Percentiles rank a stretch among this genome's conserved stretches.
Conservation (phyloP, 2,797 vertebrate species). For the Furcifer pardalis region DNA sequence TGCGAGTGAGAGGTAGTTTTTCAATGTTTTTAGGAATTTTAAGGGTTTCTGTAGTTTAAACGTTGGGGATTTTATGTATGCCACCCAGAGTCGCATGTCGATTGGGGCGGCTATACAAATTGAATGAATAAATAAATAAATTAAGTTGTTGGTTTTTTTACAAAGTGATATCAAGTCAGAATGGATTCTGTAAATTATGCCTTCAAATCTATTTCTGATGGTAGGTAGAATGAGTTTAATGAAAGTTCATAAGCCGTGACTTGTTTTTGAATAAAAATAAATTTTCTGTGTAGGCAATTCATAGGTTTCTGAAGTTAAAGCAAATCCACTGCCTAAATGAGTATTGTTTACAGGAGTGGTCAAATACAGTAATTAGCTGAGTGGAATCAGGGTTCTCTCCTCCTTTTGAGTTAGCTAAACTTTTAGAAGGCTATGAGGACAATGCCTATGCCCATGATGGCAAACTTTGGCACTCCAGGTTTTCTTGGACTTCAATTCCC, state of each 20-base stretch:
- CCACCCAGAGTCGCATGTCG: no score
- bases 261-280: neutral
- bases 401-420: neutral
- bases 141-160: neutral
- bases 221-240: neutral
- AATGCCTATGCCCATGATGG: neutral
- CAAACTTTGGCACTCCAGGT: no score
- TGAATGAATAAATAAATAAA: no score
- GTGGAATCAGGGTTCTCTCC: neutral
- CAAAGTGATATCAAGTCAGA: neutral
- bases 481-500: no score
- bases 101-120: no score
- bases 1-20: no score
- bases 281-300: neutral
- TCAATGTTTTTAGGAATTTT: no score
- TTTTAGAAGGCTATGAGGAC: neutral
- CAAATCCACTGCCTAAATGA: neutral
- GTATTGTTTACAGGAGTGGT: conserved; percentile 3
- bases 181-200: neutral
- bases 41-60: no score
- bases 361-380: neutral
- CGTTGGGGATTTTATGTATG: no score
- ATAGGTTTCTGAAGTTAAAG: neutral
- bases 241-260: neutral
- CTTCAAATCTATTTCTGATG: neutral